Conservation (phyloP, 2,888 invertebrate species). For the Myopa tessellatipennis region DNA sequence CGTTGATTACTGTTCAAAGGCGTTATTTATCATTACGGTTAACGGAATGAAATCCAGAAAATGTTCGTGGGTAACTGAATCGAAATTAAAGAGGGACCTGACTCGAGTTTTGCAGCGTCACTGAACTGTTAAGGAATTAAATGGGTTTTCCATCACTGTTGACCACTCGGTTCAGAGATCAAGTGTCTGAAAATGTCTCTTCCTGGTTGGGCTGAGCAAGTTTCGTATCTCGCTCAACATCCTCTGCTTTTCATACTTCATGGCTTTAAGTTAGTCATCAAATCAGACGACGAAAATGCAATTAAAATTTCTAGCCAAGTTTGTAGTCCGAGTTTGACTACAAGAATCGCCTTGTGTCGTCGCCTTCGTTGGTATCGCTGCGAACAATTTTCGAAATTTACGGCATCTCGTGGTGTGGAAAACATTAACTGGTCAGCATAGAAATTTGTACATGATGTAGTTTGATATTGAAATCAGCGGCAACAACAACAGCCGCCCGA, state of each 20-base stretch:
- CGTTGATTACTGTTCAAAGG: too few relatives aligned
- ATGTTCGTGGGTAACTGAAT: too few relatives aligned
- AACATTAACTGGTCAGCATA: conserved; percentile 26
- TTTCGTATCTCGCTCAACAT: background rate
- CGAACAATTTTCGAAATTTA: conserved; percentile 51
- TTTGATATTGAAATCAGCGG: conserved; percentile 51
- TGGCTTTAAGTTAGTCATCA: conserved; percentile 16
- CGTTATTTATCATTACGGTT: too few relatives aligned
- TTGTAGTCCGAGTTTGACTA: conserved; percentile 45
- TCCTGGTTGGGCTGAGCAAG: background rate
- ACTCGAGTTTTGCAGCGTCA: background rate
- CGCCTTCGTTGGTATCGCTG: background rate
- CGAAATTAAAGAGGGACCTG: too few relatives aligned
- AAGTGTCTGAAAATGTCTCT: background rate
- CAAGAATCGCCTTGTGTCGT: conserved; percentile 10
- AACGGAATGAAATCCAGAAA: too few relatives aligned
- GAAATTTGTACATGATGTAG: conserved; percentile 47
- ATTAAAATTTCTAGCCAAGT: conserved; percentile 45
- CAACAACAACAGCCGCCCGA: conserved; percentile 27
- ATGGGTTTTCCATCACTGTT: background rate
- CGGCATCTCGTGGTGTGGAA: conserved; percentile 53
- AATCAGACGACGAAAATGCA: conserved; percentile 42
- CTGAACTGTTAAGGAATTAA: conserved; percentile 1
- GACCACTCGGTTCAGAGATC: conserved; percentile 9
- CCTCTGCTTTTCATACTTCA: background rate